Base-by-base conservation (phyloP, 2,888 invertebrate genomes). In the Quadriops clusia region DNA sequence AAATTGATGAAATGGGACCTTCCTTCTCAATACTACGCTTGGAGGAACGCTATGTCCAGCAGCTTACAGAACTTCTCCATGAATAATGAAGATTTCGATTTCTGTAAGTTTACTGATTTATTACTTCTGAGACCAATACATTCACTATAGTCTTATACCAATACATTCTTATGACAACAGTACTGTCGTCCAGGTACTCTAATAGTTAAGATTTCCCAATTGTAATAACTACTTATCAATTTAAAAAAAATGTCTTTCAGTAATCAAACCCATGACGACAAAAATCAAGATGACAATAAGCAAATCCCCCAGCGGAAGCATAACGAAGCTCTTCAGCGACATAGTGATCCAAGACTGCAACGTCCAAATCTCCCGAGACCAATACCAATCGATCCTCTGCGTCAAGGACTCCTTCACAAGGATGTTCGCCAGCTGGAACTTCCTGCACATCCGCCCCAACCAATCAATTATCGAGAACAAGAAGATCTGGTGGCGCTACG, bases 261-360 rank as follows among this genome's bases (percentile, higher is more conserved):
- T 84, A 42, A 51, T 85, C 22, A 79, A 80, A 53, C 85, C 84
- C 3, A 76, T 82, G 41, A 75, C 80, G 0, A 73, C 78, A 33
- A 82, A 83, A 54, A 73, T 82, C 28, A 82, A 82, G 58, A 70
- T 83, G 27, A 74, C 82, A 21, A 72, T 83, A 43, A 79, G 75
- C 31, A 59, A 53, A 48, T 45, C 52, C 5, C 42, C 41, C 11
- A 38, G 49, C 70, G 77, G 41, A 68, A 76, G 37, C 65, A 46
- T 63, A 67, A 72, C 41, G 0, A 67, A 75, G 30, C 69, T 74
- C 9, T 70, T 74, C n/a, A 68, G 76, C 2, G 80, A 80, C 42
- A 70, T 78, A 3, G 74, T 79, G 10, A 58, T 80, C 3, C 77
- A 77, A 48, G 84, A 85, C 52, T 77, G 80, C 37, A 82, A 81